These are phyloP conservation scores for Semicossyphus pulcher DNA, from an alignment of 2,113 vertebrate species.

Conservation along the genomic window DNA sequence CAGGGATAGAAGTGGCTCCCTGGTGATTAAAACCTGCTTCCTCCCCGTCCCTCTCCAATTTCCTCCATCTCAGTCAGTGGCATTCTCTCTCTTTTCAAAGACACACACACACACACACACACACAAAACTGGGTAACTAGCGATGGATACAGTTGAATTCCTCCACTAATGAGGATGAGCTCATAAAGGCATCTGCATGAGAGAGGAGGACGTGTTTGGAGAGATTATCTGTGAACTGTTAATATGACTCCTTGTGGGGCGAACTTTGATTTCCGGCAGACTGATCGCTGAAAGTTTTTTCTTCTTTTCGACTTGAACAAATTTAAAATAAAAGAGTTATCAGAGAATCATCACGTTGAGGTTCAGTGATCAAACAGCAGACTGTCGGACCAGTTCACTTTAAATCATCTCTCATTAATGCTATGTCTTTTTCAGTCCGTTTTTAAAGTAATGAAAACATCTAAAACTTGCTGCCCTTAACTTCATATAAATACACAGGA, in stretches of 20 bases:
- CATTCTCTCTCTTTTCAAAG: conserved; percentile 11
- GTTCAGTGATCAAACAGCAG: conserved; percentile 36
- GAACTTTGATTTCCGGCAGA: conserved; percentile 53
- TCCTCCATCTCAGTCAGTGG: conserved; percentile 60
- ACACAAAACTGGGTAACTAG: conserved; percentile 10
- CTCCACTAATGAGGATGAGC: conserved; percentile 68
- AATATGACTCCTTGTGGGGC: conserved; percentile 48
- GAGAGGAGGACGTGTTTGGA: conserved; percentile 30
- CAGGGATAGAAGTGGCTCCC: conserved; percentile 63
- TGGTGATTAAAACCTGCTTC: conserved; percentile 48
- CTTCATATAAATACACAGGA: background rate
- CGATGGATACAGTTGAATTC: conserved; percentile 54
- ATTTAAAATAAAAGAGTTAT: conserved; percentile 4
- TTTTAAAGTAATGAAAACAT: conserved; percentile 16
- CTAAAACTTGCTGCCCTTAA: conserved; percentile 21
- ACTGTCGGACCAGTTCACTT: conserved; percentile 1
- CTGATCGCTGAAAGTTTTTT: conserved; percentile 32
- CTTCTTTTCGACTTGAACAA: conserved; percentile 14
- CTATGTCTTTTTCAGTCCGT: conserved; percentile 27
- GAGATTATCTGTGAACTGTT: conserved; percentile 54
- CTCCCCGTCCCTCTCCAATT: conserved; percentile 53
- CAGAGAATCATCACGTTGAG: conserved; percentile 24
- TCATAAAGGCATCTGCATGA: conserved; percentile 63
- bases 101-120: background rate
- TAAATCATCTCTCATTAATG: conserved; percentile 33